These are phyloP conservation scores for Xiphias gladius DNA, from an alignment of 2,113 vertebrate genomes.

Conservation along the genomic window DNA sequence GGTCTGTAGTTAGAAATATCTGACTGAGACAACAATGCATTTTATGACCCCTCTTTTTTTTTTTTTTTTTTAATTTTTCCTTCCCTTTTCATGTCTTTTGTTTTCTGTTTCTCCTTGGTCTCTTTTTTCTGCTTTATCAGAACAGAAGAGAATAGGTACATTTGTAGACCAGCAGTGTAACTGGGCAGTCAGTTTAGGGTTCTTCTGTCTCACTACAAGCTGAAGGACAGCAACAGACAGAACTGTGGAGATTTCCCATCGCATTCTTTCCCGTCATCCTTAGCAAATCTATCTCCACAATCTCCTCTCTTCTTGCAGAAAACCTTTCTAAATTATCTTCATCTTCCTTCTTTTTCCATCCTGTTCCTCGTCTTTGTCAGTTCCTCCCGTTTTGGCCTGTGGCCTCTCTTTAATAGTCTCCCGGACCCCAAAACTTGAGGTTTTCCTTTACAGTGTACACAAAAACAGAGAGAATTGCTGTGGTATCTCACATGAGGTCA, in stretches of 20 bases:
- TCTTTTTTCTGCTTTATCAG: neutral
- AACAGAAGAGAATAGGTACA: neutral
- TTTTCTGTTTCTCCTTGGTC: neutral
- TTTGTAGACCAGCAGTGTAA: neutral
- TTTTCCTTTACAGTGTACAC: constrained; percentile 55
- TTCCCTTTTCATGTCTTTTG: neutral
- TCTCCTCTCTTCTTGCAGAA: constrained; percentile 6
- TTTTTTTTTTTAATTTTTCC: neutral
- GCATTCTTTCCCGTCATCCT: constrained; percentile 12
- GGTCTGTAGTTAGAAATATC: constrained; percentile 24
- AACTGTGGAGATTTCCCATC: constrained; percentile 33
- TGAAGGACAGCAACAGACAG: constrained; percentile 6
- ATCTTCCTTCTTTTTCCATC: constrained; percentile 9
- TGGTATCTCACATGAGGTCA: constrained; percentile 60
- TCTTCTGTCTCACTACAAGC: constrained; percentile 16
- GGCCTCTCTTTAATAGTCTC: constrained; percentile 32
- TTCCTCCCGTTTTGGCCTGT: constrained; percentile 26
- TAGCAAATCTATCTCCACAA: constrained; percentile 7
- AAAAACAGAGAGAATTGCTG: constrained; percentile 47
- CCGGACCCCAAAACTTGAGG: constrained; percentile 10
- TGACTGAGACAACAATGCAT: constrained; percentile 9
- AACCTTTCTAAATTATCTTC: constrained; percentile 2
- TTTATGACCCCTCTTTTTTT: neutral
- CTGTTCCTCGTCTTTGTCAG: constrained; percentile 39
- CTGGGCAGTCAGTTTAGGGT: neutral